These are phyloP conservation scores for Mythimna ferrago DNA, from an alignment of 2,888 invertebrate genomes.

Conservation along the genomic window DNA sequence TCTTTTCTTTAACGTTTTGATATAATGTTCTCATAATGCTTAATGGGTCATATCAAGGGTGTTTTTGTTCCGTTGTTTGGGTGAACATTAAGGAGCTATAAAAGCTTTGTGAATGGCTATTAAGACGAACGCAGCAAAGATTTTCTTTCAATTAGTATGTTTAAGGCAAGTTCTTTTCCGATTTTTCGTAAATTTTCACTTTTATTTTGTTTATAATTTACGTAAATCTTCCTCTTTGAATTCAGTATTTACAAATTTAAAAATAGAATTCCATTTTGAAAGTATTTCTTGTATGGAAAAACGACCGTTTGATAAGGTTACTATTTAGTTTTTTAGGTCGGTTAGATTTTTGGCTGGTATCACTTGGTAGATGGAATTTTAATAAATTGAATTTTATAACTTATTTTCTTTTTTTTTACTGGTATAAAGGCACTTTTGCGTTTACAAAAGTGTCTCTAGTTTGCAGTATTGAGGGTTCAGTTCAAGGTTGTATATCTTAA, in stretches of 20 bases:
- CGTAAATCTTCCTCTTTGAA: not conserved
- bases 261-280: not conserved
- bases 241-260: conserved; percentile 6
- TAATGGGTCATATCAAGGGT: conserved; percentile 36
- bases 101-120: conserved; percentile 38
- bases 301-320: not conserved
- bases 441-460: not conserved
- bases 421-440: too few species aligned
- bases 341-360: not conserved
- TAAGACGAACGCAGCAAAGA: conserved; percentile 29
- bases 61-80: conserved; percentile 45
- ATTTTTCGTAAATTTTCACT: not conserved
- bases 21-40: conserved; percentile 28
- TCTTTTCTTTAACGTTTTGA: conserved; percentile 21
- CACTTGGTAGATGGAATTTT: not conserved
- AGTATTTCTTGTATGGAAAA: not conserved
- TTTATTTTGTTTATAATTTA: conserved; percentile 8
- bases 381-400: not conserved
- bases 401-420: not conserved
- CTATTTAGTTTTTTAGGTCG: not conserved
- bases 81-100: conserved; percentile 41
- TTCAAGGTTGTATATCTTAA: not conserved
- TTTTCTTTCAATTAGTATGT: conserved; percentile 39
- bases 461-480: not conserved
- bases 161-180: conserved; percentile 5